Evolutionary conservation across 37 sponge, comb jelly and placozoan genomes (phyloP), one percentile per base, ranked within the genome.

Genomic region (Aplysina aerophoba): DNA sequence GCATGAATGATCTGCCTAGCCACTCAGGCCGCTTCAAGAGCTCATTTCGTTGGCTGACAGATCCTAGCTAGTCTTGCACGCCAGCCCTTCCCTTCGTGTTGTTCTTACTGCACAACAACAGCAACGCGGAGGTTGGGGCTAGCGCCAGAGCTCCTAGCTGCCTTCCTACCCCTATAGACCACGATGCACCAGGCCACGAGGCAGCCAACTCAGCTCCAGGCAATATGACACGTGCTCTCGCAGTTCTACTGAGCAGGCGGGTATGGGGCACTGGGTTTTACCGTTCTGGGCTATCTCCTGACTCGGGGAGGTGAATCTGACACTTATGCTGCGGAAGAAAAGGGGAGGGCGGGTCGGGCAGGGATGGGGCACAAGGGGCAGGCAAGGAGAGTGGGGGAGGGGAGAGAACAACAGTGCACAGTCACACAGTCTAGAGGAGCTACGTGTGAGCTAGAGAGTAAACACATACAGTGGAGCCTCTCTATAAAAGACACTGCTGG

Each of bases 231-330:
- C 50, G 25, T 55, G 80, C 34, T 55, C 28, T 53, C 34, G 50
- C 59, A n/a, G n/a, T n/a, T n/a, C n/a, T n/a, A n/a, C n/a, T n/a
- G 57, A 28, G 11, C 59, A 80, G 56, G 40, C 30, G 66, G 80
- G 57, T 22, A 56, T 25, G 50, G 41, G 88, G 27, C 50, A 79
- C n/a, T 38, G 86, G 81, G 74, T 84, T 87, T 59, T 95, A 95
- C 95, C 95, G 95, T 93, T 95, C 95, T 39, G 90, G 83, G 58
- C 87, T 84, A 87, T 93, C 95, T 56, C 87, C 73, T 63, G 93
- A 92, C 59, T 95, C 95, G 37, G 95, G 95, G 30, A 92, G 86
- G 55, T 87, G 71, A 71, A 95, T 88, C 53, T 90, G 88, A 55
- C 92, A 91, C 87, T 95, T 93, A 88, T 90, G 87, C 95, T 95